Evolutionary conservation across 1,140 invertebrate genomes (phyloP).

Genomic region (Drosophila jambulina): DNA sequence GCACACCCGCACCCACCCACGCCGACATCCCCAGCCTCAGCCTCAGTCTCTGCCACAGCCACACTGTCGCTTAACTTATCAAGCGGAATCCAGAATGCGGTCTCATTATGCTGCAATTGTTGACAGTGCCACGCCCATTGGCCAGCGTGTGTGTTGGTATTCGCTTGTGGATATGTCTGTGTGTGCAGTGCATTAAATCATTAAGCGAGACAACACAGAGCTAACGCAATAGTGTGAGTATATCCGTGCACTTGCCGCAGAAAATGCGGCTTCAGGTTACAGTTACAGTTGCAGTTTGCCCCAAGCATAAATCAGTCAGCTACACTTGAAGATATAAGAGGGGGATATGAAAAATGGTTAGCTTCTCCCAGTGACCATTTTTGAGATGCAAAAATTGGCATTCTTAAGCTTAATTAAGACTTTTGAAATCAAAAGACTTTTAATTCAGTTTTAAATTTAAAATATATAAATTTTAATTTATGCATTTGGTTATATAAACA

Average conservation of each 20-base stretch:
- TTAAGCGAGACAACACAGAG: slow-evolving; percentile 57
- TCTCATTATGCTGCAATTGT: slow-evolving; percentile 73
- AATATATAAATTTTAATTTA: too few relatives aligned
- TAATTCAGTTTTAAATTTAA: too few relatives aligned
- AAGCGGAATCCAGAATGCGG: slow-evolving; percentile 61
- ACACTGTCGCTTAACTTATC: slow-evolving; percentile 57
- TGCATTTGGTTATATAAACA: neutral
- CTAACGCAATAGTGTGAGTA: neutral
- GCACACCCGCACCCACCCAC: slow-evolving; percentile 14
- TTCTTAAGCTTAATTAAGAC: neutral
- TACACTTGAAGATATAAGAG: slow-evolving; percentile 10
- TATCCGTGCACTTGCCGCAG: slow-evolving; percentile 15
- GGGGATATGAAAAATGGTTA: neutral
- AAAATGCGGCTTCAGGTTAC: slow-evolving; percentile 24
- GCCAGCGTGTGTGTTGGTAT: slow-evolving; percentile 47
- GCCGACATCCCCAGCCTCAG: neutral
- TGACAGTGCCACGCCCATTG: slow-evolving; percentile 48
- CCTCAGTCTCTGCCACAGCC: slow-evolving; percentile 29
- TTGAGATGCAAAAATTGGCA: too few relatives aligned
- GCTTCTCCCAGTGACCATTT: neutral
- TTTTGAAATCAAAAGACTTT: neutral
- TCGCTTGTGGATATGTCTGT: slow-evolving; percentile 28
- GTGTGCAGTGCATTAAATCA: slow-evolving; percentile 74
- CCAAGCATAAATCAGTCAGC: slow-evolving; percentile 59
- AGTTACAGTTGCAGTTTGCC: slow-evolving; percentile 47